Evolutionary conservation across 2,888 invertebrate genomes (phyloP), one percentile per base, ranked within the genome.

Genomic region (Pinctada fucata): DNA sequence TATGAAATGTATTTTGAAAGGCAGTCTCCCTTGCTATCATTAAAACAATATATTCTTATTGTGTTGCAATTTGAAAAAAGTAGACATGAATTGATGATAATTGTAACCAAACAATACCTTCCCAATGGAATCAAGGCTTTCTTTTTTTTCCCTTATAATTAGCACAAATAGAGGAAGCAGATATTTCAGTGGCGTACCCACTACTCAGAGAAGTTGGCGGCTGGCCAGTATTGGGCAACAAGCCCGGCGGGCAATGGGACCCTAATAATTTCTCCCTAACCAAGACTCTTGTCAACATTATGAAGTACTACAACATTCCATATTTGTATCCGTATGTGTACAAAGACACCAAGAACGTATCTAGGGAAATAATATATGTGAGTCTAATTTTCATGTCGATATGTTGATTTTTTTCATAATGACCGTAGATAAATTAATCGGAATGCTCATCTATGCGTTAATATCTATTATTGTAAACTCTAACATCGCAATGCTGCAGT

Each of bases 261-360:
- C 65, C 95, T 94, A 88, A 83, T 1, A 77, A 80, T 16, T 92
- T 93, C 82, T 88, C 92, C 80, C 87, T 92, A 85, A 88, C 91
- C 16, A 79, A 85, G n/a, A 81, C 91, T 4, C 95, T 96, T 90
- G 96, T 96, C 3, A 87, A 84, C 3, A 83, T 93, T 16, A 66
- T 79, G 63, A 94, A 96, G 78, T 96, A 95, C 90, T 97, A 97
- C 92, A 97, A 96, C 88, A 70, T 83, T 8, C 86, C 90, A 3
- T 80, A 91, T 3, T 79, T 91, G 51, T 80, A 84, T 70, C 82
- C 87, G 66, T 85, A 82, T 71, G 96, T 97, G 83, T 96, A 96
- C 2, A 96, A 97, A 0, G 97, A 97, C 91, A 97, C 97, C 93
- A 97, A 96, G 93, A 97, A 97, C 93, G 97, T 97, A 83, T 95